Conservation (phyloP, 1,140 invertebrate species). For the Drosophila littoralis region DNA sequence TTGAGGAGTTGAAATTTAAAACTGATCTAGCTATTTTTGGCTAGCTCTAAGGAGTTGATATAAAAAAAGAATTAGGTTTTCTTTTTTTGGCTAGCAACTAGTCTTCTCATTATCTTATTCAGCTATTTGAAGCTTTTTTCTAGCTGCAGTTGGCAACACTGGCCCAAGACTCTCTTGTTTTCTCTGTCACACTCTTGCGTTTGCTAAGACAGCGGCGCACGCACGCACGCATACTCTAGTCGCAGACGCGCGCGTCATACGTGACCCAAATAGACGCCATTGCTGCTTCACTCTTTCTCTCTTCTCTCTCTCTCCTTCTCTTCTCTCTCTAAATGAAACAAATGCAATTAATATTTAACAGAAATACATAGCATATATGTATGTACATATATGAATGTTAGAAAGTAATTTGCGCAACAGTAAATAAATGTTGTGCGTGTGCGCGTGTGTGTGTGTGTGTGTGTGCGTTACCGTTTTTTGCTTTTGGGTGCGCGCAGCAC, state of each 20-base stretch:
- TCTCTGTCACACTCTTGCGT: neutral
- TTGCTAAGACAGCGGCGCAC: slow-evolving; percentile 4
- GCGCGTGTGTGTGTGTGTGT: slow-evolving; percentile 19
- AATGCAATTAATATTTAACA: slow-evolving; percentile 37
- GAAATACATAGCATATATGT: neutral
- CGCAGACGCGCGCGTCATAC: slow-evolving; percentile 48
- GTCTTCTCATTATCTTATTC: too few species aligned
- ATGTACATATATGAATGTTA: neutral
- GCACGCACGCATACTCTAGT: slow-evolving; percentile 34
- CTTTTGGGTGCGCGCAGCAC: slow-evolving; percentile 51
- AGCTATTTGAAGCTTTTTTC: too few species aligned
- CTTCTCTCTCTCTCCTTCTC: neutral
- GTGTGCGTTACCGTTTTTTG: slow-evolving; percentile 50
- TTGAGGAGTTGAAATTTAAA: too few species aligned
- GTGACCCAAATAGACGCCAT: slow-evolving; percentile 54
- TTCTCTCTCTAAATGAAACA: slow-evolving; percentile 12
- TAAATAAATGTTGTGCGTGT: slow-evolving; percentile 27
- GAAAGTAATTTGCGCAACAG: slow-evolving; percentile 50
- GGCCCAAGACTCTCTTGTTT: neutral
- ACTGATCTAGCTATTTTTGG: too few species aligned
- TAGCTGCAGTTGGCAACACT: neutral
- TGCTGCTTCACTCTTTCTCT: neutral
- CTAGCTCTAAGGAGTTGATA: too few species aligned
- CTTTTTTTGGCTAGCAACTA: too few species aligned
- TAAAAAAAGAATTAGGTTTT: too few species aligned